Evolutionary conservation across 2,888 invertebrate species (phyloP), one percentile per base, ranked within the genome.

Genomic region (Liopterus haemorrhoidalis): DNA sequence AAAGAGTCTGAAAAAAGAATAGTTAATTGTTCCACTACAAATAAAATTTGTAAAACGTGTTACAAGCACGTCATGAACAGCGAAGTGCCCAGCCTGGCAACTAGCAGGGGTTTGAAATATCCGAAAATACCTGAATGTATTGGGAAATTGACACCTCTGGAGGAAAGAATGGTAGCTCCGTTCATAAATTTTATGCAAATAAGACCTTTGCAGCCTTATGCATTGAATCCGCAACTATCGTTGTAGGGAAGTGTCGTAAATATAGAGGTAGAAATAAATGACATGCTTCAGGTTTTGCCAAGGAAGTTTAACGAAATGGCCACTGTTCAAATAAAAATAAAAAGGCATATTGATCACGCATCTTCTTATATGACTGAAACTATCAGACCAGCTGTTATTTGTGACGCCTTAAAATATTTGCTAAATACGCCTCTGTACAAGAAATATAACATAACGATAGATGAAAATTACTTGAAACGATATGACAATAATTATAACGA

Each of bases 131-230:
- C 55, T 14, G 49, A 55, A 5, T 45, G 48, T 30, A 4, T 61
- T 22, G 43, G 46, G 48, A 40, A 31, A 19, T 50, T 59, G 44
- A 49, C 53, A 5, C 35, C 43, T 14, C 44, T 64, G 4, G 63
- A 66, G 56, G 62, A 65, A 52, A 43, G 65, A 36, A 50, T 65
- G 49, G 54, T 63, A 9, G 50, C 63, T 5, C 59, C 61, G 8
- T 54, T 57, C 21, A 49, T 65, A 21, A 56, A 59, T 25, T 65
- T 66, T 38, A 64, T 64, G 61, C 60, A 62, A 50, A 59, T 66
- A 22, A 47, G 57, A 46, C 50, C 60, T 19, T 51, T 60, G 16
- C 46, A 56, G 50, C 48, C 51, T 5, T 56, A 45, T 42, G 57
- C 62, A 19, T 38, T 56, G 8, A 53, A 64, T 48, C 50, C 57